A percentile compares a stretch with the other conserved stretches of the same genome.
Evolutionary conservation across 2,888 invertebrate species (phyloP).

Genomic region (Leptinotarsa juncta): DNA sequence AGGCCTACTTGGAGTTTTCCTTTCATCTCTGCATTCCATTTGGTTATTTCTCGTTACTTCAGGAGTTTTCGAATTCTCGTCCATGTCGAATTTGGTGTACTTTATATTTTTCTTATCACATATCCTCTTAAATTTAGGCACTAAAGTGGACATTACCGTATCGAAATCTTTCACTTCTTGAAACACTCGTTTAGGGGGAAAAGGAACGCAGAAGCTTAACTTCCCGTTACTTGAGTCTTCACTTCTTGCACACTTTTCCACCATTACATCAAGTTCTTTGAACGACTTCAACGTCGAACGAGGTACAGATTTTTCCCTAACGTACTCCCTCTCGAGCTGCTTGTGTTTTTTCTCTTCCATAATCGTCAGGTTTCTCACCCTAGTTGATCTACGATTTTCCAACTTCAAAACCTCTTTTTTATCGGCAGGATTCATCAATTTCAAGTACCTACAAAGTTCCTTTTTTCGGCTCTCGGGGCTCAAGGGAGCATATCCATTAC

Average conservation of each 20-base stretch:
- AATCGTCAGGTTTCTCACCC: constrained; percentile 59
- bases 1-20: not conserved
- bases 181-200: constrained; percentile 41
- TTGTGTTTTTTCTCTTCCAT: constrained; percentile 51
- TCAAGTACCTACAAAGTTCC: constrained; percentile 62
- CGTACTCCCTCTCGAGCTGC: constrained; percentile 12
- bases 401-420: constrained; percentile 54
- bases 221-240: constrained; percentile 19
- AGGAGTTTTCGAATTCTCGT: not conserved
- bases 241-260: constrained; percentile 33
- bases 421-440: constrained; percentile 62
- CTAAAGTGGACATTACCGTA: constrained; percentile 36
- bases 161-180: constrained; percentile 42
- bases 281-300: constrained; percentile 42
- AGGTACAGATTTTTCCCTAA: constrained; percentile 20
- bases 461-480: constrained; percentile 62
- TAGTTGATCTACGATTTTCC: constrained; percentile 59
- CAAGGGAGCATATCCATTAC: constrained; percentile 45
- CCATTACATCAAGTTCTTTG: constrained; percentile 46
- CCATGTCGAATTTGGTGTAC: constrained; percentile 3
- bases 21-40: constrained; percentile 8
- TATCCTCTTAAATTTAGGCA: constrained; percentile 38
- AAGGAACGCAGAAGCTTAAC: constrained; percentile 44
- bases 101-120: constrained; percentile 34
- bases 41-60: not conserved